Conservation (phyloP, 2,888 invertebrate genomes). For the Andrena bucephala region DNA sequence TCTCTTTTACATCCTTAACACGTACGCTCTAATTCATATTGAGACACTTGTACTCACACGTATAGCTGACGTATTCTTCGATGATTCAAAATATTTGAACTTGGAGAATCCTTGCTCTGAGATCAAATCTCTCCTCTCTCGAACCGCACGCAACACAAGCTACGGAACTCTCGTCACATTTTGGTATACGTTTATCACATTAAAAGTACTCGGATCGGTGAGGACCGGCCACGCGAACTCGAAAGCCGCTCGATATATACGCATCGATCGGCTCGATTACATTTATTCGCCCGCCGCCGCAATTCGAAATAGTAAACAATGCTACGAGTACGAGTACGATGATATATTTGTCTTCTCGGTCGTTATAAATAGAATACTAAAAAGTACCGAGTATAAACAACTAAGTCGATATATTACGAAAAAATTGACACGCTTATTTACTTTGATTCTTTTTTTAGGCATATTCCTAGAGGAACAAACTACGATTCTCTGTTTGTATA, state of each 20-base stretch:
- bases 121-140: not conserved
- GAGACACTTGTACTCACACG: conserved; percentile 23
- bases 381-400: conserved; percentile 8
- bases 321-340: not conserved
- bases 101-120: not conserved
- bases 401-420: conserved; percentile 17
- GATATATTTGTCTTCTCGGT: conserved; percentile 17
- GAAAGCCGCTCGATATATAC: not conserved
- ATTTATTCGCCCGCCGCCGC: not conserved
- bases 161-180: not conserved
- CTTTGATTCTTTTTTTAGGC: conserved; percentile 17
- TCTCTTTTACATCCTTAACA: not conserved
- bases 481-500: conserved; percentile 31
- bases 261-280: conserved; percentile 1
- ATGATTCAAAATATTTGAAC: conserved; percentile 21
- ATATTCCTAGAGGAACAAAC: conserved; percentile 29
- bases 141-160: not conserved
- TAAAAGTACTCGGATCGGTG: not conserved
- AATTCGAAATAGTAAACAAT: conserved; percentile 4
- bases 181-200: conserved; percentile 12
- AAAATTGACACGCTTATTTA: conserved; percentile 17
- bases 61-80: conserved; percentile 33
- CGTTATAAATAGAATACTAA: conserved; percentile 9
- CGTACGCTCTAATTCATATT: conserved; percentile 1
- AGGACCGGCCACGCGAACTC: not conserved